Base-by-base conservation (phyloP, 2,888 invertebrate genomes). In the Bombylius major region DNA sequence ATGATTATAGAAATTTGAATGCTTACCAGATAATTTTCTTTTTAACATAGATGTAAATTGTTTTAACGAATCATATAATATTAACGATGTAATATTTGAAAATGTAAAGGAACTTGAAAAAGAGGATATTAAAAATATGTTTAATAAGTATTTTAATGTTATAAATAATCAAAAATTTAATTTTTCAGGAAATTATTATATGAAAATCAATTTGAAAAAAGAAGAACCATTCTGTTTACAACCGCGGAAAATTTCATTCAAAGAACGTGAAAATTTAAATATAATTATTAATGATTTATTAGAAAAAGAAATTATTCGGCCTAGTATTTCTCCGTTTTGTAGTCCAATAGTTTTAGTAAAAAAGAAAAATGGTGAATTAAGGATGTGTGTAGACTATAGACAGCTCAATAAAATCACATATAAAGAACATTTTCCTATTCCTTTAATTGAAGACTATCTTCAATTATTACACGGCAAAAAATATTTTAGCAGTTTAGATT, bases 281-380 rank as follows among this genome's bases (percentile, higher is more conserved):
- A 49, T 54, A 5, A 64, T 65, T 59, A 59, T 70, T 13, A 51
- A 61, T 5, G 50, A 55, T 34, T 70, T 69, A 67, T 33, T 67
- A 12, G 47, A 61, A 3, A 58, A 62, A 44, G 57, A 57, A 12
- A 59, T 62, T 36, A 58, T 62, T 13, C 51, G 56, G 47, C 42
- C 23, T 7, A 59, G 55, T 36, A 55, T 39, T 46, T 67, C 65
- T 0, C 58, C 61, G n/a, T 67, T 61, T 53, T 59, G 63, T 6
- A 66, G 66, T 53, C 65, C 66, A 1, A 58, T 66, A n/a, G 59
- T 65, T 14, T 45, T 66, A 5, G 64, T 63, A 2, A 62, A 58
- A 49, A 67, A 64, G 47, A 51, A 63, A 55, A 59, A 62, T 45
- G 62, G 61, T 7, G 57, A 56, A 32, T 49, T 60, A 14, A 60